Conservation (phyloP, 2,888 invertebrate species). For the Hecatera dysodea region DNA sequence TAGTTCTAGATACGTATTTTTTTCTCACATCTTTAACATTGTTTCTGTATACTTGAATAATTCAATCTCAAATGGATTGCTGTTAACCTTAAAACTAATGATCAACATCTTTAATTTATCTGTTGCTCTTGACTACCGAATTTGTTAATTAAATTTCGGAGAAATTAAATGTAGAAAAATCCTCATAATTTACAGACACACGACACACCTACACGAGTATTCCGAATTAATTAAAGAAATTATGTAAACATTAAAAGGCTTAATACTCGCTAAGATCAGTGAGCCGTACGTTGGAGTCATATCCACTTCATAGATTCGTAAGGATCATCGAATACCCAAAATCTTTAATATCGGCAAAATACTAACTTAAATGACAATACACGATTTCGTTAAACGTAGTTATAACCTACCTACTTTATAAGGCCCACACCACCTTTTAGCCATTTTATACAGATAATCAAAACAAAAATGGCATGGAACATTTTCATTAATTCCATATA, state of each 20-base stretch:
- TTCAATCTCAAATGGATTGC: background rate
- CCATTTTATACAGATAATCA: background rate
- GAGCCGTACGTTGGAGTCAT: constrained; percentile 24
- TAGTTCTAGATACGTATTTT: background rate
- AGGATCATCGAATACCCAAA: constrained; percentile 25
- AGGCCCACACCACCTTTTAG: background rate
- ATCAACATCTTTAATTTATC: background rate
- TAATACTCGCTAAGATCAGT: constrained; percentile 32
- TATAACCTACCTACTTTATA: background rate
- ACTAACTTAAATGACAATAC: background rate
- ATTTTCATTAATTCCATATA: constrained; percentile 12
- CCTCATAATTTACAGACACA: background rate
- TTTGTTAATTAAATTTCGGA: background rate
- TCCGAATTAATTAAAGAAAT: constrained; percentile 25
- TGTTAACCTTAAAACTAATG: background rate
- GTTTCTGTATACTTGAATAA: background rate
- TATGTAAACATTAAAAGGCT: constrained; percentile 42
- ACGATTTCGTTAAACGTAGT: background rate
- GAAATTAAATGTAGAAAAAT: background rate
- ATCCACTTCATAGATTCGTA: constrained; percentile 36
- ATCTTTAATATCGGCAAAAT: background rate
- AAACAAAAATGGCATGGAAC: background rate
- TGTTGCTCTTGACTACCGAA: background rate
- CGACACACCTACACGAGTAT: background rate
- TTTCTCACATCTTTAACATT: no score